A percentile compares a stretch with the other conserved stretches of the same genome.
These are phyloP conservation scores for Cottus gobio DNA, from an alignment of 2,113 vertebrate genomes.

Conservation along the genomic window DNA sequence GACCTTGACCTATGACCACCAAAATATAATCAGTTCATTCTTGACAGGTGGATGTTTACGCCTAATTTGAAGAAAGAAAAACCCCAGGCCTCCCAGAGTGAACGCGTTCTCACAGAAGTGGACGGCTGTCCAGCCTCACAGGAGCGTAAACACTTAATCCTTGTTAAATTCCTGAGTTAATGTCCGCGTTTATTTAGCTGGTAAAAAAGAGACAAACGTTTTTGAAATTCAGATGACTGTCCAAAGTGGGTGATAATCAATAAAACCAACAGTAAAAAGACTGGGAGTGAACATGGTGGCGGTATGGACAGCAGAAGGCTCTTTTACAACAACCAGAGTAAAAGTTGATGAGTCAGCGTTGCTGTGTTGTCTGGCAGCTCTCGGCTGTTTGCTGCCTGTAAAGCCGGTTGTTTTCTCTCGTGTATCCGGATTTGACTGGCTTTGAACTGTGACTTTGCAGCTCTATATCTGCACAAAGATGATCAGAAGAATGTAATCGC, in stretches of 20 bases:
- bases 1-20: not conserved
- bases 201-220: not conserved
- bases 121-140: not conserved
- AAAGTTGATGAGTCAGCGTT: not conserved
- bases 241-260: not conserved
- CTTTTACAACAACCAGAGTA: not conserved
- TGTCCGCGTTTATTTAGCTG: not conserved
- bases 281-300: not conserved
- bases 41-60: not conserved
- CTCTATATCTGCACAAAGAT: slow-evolving; percentile 16
- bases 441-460: not conserved
- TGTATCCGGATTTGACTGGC: not conserved
- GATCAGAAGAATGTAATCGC: slow-evolving; percentile 22
- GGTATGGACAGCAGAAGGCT: not conserved
- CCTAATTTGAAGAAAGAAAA: not conserved
- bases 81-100: not conserved
- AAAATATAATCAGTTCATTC: not conserved
- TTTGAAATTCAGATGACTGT: not conserved
- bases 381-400: not conserved
- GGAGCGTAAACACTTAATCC: not conserved
- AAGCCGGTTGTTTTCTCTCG: not conserved
- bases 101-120: not conserved
- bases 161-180: not conserved
- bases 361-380: slow-evolving; percentile 1
- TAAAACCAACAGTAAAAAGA: not conserved